Percentiles rank a stretch among this genome's conserved stretches.
These are phyloP conservation scores for Polyploca ridens DNA, from an alignment of 2,888 invertebrate genomes.

Conservation along the genomic window DNA sequence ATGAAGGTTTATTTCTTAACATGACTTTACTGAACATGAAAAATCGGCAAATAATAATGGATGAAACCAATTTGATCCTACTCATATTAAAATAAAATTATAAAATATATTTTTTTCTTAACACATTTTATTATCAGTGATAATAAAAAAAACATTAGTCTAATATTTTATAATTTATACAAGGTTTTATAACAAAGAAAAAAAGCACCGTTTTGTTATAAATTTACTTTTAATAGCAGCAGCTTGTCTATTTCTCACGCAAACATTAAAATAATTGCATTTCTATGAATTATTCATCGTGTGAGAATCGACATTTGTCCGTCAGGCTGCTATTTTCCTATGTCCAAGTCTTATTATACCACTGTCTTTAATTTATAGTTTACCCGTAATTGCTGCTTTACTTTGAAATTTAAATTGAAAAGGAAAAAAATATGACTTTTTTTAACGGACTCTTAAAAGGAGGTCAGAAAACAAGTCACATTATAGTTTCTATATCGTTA, in stretches of 20 bases:
- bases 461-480: too few relatives aligned
- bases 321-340: not conserved
- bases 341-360: not conserved
- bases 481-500: too few relatives aligned
- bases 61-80: too few relatives aligned
- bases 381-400: not conserved
- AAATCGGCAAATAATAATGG: too few relatives aligned
- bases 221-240: not conserved
- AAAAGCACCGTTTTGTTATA: not conserved
- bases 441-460: not conserved
- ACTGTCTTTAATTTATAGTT: not conserved
- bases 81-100: too few relatives aligned
- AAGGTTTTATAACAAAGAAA: too few relatives aligned
- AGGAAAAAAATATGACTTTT: not conserved
- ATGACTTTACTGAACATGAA: too few relatives aligned
- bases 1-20: too few relatives aligned
- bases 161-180: too few relatives aligned
- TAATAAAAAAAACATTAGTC: too few relatives aligned
- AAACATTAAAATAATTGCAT: constrained; percentile 6
- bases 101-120: too few relatives aligned
- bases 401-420: not conserved
- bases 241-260: constrained; percentile 4
- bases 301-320: not conserved
- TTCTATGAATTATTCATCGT: not conserved
- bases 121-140: too few relatives aligned